phyloP scores from a whole-genome alignment of 1,140 invertebrate species.

The Drosophila elegans region DNA sequence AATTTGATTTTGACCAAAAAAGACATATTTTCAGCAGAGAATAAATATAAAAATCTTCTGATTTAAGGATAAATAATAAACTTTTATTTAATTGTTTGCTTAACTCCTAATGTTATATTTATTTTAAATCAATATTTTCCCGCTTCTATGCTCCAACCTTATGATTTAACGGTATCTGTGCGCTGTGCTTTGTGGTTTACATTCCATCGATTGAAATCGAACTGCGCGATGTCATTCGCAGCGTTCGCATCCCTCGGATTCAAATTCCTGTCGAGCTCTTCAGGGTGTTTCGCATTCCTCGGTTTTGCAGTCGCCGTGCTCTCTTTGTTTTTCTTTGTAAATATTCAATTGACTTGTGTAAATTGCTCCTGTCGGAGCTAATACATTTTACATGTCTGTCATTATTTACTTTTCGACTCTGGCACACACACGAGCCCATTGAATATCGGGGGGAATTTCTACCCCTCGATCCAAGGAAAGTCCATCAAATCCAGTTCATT shows the following conservation, averaged over 20 bases:
- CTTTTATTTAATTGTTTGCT: too few relatives aligned
- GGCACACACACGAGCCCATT: too few relatives aligned
- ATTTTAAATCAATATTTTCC: not conserved
- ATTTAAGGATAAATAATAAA: too few relatives aligned
- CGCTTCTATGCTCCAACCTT: not conserved
- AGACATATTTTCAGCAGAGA: too few relatives aligned
- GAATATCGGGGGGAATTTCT: not conserved
- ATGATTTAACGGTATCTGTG: not conserved
- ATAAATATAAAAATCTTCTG: too few relatives aligned
- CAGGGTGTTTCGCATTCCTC: slow-evolving; percentile 20
- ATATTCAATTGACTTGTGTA: slow-evolving; percentile 53
- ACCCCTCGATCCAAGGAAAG: slow-evolving; percentile 8
- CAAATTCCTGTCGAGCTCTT: slow-evolving; percentile 7
- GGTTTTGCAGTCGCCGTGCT: not conserved
- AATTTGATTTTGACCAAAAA: too few relatives aligned
- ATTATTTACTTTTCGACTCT: slow-evolving; percentile 39
- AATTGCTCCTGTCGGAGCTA: slow-evolving; percentile 36
- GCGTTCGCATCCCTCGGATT: slow-evolving; percentile 12
- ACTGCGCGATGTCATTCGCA: slow-evolving; percentile 22
- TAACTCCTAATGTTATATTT: too few relatives aligned
- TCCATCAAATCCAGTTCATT: slow-evolving; percentile 46
- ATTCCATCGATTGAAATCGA: slow-evolving; percentile 10
- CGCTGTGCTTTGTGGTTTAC: slow-evolving; percentile 1
- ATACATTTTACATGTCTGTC: slow-evolving; percentile 46
- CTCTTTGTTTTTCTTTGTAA: slow-evolving; percentile 28